Conservation (phyloP, 2,797 vertebrate species). For the Triplophysa yarkandensis region DNA sequence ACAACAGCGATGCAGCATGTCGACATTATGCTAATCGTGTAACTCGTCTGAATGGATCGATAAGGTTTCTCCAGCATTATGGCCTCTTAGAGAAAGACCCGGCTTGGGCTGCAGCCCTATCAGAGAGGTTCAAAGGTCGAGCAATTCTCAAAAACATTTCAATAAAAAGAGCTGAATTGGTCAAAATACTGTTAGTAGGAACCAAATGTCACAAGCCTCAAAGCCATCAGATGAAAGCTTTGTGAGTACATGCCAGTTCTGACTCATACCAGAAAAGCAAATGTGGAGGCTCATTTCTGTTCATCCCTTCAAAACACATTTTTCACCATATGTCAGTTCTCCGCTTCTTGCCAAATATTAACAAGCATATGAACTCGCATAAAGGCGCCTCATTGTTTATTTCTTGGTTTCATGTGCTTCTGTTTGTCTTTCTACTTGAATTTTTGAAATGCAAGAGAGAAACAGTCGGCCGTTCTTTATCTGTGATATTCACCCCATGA, state of each 20-base stretch:
- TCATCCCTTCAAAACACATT: conserved; percentile 54
- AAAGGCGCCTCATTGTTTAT: conserved; percentile 49
- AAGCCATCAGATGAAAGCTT: conserved; percentile 44
- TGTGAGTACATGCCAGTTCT: background rate
- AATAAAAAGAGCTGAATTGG: conserved; percentile 65
- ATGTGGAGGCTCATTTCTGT: conserved; percentile 32
- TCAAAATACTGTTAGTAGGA: conserved; percentile 28
- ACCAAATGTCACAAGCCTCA: conserved; percentile 36
- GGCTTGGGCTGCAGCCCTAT: conserved; percentile 52
- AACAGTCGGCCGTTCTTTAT: conserved; percentile 44
- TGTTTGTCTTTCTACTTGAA: conserved; percentile 76
- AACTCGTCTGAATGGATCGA: conserved; percentile 39
- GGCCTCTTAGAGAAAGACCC: conserved; percentile 56
- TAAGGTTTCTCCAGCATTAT: conserved; percentile 46
- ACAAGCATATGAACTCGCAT: conserved; percentile 54
- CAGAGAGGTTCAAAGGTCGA: conserved; percentile 63
- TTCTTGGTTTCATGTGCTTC: conserved; percentile 41
- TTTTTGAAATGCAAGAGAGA: conserved; percentile 75
- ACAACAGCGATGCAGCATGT: conserved; percentile 61
- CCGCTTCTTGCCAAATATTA: conserved; percentile 68
- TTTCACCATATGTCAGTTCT: conserved; percentile 55
- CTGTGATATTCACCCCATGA: conserved; percentile 40
- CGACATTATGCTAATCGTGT: conserved; percentile 74
- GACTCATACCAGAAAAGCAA: conserved; percentile 13
- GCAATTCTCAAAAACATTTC: conserved; percentile 65